Base-by-base conservation (phyloP, 2,797 vertebrate species). In the Buphagus erythrorhynchus region DNA sequence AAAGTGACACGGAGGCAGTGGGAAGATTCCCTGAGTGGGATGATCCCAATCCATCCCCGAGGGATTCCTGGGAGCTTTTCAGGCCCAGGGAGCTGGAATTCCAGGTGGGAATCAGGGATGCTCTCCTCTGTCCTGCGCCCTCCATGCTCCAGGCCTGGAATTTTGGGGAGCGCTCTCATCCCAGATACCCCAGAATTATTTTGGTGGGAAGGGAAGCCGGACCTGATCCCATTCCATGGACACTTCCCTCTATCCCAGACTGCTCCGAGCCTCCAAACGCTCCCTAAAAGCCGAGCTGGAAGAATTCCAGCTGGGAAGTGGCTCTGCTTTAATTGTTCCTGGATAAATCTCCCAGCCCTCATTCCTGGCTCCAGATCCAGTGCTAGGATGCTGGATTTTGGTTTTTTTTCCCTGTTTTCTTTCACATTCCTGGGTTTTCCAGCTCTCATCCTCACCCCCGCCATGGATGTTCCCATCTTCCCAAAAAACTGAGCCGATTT, bases 401-500 rank as follows among this genome's bases (percentile, higher is more conserved):
- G 52, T 69, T 24, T 43, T 38, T 28, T 38, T 46, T 20, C 61
- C 42, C 8, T 6, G 0, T 52, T 90, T 72, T 42, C 11, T 72
- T 54, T 20, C 38, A 3, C 43, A 4, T 68, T 35, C 6, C 35
- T 7, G 18, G 6, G 10, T 40, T 61, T 49, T 51, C 49, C 26
- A 29, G 26, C 26, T 51, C 28, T 33, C 45, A 22, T 5, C 5
- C n/a, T 28, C 6, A 5, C 20, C 25, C 40, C 40, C 1, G 5
- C 18, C 2, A 1, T 1, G 2, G 4, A 5, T 8, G 9, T 49
- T 85, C 8, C 14, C 9, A 3, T 40, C n/a, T 28, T 38, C 62
- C 86, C 29, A 16, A 6, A 62, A 84, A 88, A 86, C 2, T 2
- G 0, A 8, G 21, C 15, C 2, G 10, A 13, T 35, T 75, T 88